Evolutionary conservation across 2,797 vertebrate species (phyloP).

Genomic region (Chelon labrosus): DNA sequence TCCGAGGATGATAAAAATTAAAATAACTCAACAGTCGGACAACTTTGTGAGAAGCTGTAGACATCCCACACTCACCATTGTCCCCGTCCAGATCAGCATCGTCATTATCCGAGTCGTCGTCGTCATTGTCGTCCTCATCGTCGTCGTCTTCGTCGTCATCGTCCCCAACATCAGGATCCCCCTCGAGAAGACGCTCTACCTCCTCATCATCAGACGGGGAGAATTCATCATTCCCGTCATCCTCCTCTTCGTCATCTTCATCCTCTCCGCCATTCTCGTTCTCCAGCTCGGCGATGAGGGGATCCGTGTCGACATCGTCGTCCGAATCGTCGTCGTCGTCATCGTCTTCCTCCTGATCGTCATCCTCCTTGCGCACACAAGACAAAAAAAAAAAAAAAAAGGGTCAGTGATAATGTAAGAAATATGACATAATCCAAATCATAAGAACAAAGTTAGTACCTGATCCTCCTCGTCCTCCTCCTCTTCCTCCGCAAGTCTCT

Average conservation of each 20-base stretch:
- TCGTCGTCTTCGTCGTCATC: constrained; percentile 93
- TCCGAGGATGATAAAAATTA: neutral
- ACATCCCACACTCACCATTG: constrained; percentile 87
- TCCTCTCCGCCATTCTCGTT: constrained; percentile 92
- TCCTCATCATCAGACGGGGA: constrained; percentile 97
- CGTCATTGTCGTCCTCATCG: constrained; percentile 82
- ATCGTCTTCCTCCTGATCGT: constrained; percentile 94
- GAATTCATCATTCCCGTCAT: constrained; percentile 95
- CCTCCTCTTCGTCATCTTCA: constrained; percentile 94
- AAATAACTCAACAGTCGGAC: neutral
- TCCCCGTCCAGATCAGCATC: constrained; percentile 94
- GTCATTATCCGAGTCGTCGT: constrained; percentile 83
- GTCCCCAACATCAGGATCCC: constrained; percentile 91
- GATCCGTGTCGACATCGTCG: constrained; percentile 95
- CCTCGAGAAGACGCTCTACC: constrained; percentile 92
- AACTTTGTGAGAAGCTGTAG: neutral
- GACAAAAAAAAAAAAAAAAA: constrained; percentile 31
- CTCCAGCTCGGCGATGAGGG: constrained; percentile 93
- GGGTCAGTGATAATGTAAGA: neutral
- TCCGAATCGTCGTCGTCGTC: constrained; percentile 93
- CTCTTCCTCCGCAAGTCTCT: constrained; percentile 97
- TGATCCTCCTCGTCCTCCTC: constrained; percentile 99
- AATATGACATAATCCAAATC: neutral
- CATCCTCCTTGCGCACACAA: constrained; percentile 86
- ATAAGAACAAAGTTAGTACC: constrained; percentile 76